Evolutionary conservation across 2,797 vertebrate species (phyloP).

Genomic region (Alectoris magna): DNA sequence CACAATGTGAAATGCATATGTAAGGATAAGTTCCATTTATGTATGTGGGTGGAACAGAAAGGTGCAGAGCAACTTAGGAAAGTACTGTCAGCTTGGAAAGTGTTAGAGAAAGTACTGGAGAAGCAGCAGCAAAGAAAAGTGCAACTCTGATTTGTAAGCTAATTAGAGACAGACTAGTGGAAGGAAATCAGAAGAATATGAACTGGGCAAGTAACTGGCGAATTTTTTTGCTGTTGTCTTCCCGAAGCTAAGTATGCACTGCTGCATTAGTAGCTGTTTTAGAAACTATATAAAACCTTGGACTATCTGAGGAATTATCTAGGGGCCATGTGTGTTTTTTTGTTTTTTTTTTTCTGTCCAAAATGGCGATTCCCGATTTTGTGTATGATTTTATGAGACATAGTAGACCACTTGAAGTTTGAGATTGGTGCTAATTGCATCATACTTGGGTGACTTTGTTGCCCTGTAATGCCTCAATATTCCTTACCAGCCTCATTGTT

Average conservation of each 20-base stretch:
- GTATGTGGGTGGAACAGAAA: neutral
- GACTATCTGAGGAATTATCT: neutral
- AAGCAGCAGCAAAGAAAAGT: neutral
- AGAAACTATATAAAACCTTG: neutral
- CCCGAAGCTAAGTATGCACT: neutral
- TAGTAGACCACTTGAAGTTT: neutral
- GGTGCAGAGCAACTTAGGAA: neutral
- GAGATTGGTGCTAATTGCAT: neutral
- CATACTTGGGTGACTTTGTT: neutral
- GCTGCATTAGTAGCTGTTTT: neutral
- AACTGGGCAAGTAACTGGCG: neutral
- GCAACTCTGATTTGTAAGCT: neutral
- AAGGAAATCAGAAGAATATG: neutral
- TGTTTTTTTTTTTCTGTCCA: neutral
- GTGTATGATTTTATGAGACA: neutral
- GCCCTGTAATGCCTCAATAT: neutral
- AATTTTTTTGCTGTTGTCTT: neutral
- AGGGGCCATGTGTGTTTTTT: fast-evolving
- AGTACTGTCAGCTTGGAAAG: neutral
- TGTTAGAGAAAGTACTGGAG: neutral
- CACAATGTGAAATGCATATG: neutral
- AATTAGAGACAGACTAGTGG: neutral
- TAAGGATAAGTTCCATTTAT: neutral
- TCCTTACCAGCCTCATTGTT: neutral
- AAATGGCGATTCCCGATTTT: neutral